A percentile compares a stretch with the other conserved stretches of the same genome.
Evolutionary conservation across 2,797 vertebrate genomes (phyloP).

Genomic region (Notoglanidium macrostoma): DNA sequence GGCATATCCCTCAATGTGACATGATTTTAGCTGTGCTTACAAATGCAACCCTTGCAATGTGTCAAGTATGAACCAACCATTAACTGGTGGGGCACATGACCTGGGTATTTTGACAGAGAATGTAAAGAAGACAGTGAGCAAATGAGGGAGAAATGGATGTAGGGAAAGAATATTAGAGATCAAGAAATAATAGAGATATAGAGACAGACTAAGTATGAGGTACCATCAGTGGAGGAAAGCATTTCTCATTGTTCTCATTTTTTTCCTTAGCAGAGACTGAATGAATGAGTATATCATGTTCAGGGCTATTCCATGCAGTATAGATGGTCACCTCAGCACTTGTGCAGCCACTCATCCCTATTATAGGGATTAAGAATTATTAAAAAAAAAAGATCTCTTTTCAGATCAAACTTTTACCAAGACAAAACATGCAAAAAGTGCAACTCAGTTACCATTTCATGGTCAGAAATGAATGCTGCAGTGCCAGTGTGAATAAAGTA

Average conservation of each 20-base stretch:
- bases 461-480: not conserved
- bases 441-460: not conserved
- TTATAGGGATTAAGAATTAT: not conserved
- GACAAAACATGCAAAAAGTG: not conserved
- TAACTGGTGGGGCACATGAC: too few relatives aligned
- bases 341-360: not conserved
- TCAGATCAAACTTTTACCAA: not conserved
- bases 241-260: constrained; percentile 23
- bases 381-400: not conserved
- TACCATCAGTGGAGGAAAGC: constrained; percentile 28
- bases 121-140: not conserved
- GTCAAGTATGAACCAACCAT: too few relatives aligned
- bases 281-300: constrained; percentile 41
- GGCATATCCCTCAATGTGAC: too few relatives aligned
- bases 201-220: not conserved
- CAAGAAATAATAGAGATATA: too few relatives aligned
- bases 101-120: too few relatives aligned
- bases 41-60: too few relatives aligned
- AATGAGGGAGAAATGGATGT: not conserved
- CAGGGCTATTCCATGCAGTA: not conserved
- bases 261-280: constrained; percentile 8
- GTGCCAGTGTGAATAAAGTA: not conserved
- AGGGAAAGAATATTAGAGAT: too few relatives aligned
- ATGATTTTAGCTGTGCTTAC: too few relatives aligned
- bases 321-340: not conserved